phyloP scores from a whole-genome alignment of 37 sponge, comb jelly and placozoan genomes.

The Aplysina aerophoba region DNA sequence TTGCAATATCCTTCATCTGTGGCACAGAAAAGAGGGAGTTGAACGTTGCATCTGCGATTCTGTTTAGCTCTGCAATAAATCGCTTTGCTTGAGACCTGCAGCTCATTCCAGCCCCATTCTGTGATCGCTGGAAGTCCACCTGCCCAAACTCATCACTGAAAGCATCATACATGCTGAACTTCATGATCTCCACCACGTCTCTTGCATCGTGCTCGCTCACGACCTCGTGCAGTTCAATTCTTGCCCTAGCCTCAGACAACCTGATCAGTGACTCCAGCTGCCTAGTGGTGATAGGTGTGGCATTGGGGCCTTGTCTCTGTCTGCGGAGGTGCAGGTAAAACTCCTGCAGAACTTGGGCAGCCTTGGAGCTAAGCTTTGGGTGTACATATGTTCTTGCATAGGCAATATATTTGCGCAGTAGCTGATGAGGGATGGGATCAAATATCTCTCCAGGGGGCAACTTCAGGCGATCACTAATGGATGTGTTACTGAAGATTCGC shows the following conservation, averaged over 20 bases:
- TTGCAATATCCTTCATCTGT: slow-evolving; percentile 84
- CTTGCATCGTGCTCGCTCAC: slow-evolving; percentile 87
- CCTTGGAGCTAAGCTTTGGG: slow-evolving; percentile 72
- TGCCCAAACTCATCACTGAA: slow-evolving; percentile 87
- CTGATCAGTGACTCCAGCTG: slow-evolving; percentile 97
- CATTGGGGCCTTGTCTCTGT: slow-evolving; percentile 57
- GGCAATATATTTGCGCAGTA: slow-evolving; percentile 84
- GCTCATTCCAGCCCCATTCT: slow-evolving; percentile 91
- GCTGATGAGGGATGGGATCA: slow-evolving; percentile 78
- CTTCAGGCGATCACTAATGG: slow-evolving; percentile 68
- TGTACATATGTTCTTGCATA: slow-evolving; percentile 88
- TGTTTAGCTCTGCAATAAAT: slow-evolving; percentile 77
- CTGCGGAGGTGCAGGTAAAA: slow-evolving; percentile 91
- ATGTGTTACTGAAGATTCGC: slow-evolving; percentile 19
- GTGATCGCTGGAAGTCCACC: slow-evolving; percentile 83
- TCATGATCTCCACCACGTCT: slow-evolving; percentile 94
- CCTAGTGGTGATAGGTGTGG: slow-evolving; percentile 95
- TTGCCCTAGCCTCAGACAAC: slow-evolving; percentile 93
- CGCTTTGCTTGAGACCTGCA: slow-evolving; percentile 75
- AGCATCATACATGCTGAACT: slow-evolving; percentile 85
- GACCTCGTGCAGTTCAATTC: slow-evolving; percentile 79
- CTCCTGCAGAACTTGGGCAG: slow-evolving; percentile 83
- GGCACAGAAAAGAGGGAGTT: slow-evolving; percentile 79
- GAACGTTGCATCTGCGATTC: slow-evolving; percentile 67
- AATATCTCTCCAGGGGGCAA: slow-evolving; percentile 46